These are phyloP conservation scores for Molothrus ater DNA, from an alignment of 2,797 vertebrate species.

Conservation along the genomic window DNA sequence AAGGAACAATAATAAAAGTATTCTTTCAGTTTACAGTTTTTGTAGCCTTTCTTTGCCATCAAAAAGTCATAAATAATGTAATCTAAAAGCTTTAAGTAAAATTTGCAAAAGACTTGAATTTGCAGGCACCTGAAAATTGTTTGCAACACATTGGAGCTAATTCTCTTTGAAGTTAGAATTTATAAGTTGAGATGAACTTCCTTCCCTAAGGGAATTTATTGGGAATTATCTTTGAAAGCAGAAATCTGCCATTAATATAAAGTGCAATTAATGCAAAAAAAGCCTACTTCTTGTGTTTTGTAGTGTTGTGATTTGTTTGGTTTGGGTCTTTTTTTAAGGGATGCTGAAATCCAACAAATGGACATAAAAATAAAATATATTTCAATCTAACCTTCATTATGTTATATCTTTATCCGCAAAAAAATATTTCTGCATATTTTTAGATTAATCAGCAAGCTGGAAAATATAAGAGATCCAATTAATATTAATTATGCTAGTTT, in stretches of 20 bases:
- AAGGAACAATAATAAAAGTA: background rate
- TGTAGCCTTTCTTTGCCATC: background rate
- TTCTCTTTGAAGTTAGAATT: background rate
- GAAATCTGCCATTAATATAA: background rate
- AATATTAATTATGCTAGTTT: background rate
- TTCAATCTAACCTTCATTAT: background rate
- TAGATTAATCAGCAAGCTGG: background rate
- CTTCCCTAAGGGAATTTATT: background rate
- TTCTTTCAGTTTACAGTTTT: background rate
- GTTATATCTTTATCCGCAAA: background rate
- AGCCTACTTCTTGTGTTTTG: background rate
- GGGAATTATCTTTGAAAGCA: background rate
- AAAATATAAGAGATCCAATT: background rate
- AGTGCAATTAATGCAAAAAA: background rate
- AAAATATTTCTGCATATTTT: background rate
- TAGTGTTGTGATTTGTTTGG: background rate
- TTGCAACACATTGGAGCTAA: background rate
- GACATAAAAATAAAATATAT: background rate
- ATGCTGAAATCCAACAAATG: background rate
- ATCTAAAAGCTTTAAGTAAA: background rate
- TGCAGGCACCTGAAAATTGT: background rate
- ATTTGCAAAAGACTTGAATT: background rate
- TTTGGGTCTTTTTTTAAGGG: background rate
- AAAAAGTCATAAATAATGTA: background rate
- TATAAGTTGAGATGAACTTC: background rate